Evolutionary conservation across 2,113 vertebrate genomes (phyloP).

Genomic region (Gracilinanus agilis): DNA sequence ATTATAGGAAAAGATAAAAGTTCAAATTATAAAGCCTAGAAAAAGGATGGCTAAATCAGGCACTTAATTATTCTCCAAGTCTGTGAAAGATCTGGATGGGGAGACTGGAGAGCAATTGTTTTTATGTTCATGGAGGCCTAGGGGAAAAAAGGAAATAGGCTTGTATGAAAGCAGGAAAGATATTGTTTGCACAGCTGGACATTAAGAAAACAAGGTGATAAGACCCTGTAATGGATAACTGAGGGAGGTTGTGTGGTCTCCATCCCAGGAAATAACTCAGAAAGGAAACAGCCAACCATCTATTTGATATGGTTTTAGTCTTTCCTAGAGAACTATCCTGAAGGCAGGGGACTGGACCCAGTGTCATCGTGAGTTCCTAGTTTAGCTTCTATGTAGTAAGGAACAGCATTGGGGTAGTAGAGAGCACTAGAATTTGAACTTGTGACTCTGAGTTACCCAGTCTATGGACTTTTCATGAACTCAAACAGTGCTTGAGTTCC

Average conservation of each 20-base stretch:
- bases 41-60: not conserved
- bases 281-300: not conserved
- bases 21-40: not conserved
- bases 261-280: not conserved
- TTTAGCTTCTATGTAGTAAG: not conserved
- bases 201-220: not conserved
- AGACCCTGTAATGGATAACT: not conserved
- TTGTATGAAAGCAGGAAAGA: not conserved
- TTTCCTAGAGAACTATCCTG: not conserved
- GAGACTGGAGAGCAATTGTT: not conserved
- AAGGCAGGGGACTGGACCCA: not conserved
- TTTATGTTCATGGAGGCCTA: not conserved
- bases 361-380: not conserved
- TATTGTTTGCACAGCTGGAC: slow-evolving; percentile 1
- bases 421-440: not conserved
- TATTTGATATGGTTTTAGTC: not conserved
- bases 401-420: not conserved
- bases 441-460: not conserved
- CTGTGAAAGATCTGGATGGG: not conserved
- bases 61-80: not conserved
- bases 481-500: not conserved
- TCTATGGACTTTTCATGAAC: not conserved
- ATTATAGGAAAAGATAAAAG: not conserved
- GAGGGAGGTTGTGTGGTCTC: not conserved
- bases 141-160: not conserved